Evolutionary conservation across 2,888 invertebrate species (phyloP).

Genomic region (Drosophila mayaguana): DNA sequence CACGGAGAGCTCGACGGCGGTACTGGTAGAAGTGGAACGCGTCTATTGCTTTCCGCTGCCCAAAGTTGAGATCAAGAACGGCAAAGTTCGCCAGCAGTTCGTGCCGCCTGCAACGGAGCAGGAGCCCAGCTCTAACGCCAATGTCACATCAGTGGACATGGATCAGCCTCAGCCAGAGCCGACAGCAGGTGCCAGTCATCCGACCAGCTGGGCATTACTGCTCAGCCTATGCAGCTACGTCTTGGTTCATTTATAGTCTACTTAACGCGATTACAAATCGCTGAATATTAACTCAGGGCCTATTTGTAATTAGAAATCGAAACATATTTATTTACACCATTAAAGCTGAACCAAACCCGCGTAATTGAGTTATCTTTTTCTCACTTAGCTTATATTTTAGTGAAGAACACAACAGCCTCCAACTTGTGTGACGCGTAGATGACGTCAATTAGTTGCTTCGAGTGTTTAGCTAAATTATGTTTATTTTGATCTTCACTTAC

Average conservation of each 20-base stretch:
- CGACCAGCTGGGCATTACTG: constrained; percentile 14
- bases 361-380: background rate
- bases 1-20: constrained; percentile 51
- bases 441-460: background rate
- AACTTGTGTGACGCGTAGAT: background rate
- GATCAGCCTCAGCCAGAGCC: constrained; percentile 21
- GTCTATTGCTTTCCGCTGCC: constrained; percentile 81
- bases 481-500: too few relatives aligned
- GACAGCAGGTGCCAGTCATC: constrained; percentile 19
- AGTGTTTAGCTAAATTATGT: too few relatives aligned
- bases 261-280: constrained; percentile 31
- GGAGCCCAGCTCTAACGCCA: constrained; percentile 26
- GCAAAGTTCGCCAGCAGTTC: constrained; percentile 33
- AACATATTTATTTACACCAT: constrained; percentile 37
- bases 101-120: constrained; percentile 12
- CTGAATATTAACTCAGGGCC: constrained; percentile 64
- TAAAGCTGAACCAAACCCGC: constrained; percentile 43
- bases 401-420: background rate
- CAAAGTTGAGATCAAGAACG: constrained; percentile 65
- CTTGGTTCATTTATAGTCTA: constrained; percentile 19
- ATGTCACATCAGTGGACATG: constrained; percentile 20
- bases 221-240: constrained; percentile 37
- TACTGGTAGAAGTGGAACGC: constrained; percentile 73
- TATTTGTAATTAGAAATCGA: constrained; percentile 45
- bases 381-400: background rate